Conservation (phyloP, 2,113 vertebrate genomes). For the Heterotis niloticus region DNA sequence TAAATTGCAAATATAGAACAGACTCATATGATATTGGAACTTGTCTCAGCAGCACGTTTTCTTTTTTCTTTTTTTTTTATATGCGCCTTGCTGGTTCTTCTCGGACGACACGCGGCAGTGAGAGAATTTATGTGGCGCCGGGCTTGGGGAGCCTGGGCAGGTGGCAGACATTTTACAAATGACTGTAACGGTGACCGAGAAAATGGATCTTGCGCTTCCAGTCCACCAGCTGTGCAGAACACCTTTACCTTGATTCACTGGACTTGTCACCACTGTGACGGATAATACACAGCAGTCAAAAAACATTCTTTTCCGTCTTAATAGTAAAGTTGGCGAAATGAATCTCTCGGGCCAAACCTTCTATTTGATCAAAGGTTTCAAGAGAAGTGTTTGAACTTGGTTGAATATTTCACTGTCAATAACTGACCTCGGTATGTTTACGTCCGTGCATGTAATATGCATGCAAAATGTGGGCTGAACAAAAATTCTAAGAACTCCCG, state of each 20-base stretch:
- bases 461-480: not conserved
- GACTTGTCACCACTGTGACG: conserved; percentile 79
- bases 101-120: not conserved
- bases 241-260: conserved; percentile 85
- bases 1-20: too few relatives aligned
- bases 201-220: conserved; percentile 76
- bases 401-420: not conserved
- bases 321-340: conserved; percentile 82
- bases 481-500: not conserved
- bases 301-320: conserved; percentile 83
- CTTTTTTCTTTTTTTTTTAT: not conserved
- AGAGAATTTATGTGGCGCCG: not conserved
- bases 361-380: not conserved
- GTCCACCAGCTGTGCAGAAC: conserved; percentile 82
- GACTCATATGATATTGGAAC: too few relatives aligned
- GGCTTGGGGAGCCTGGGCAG: not conserved
- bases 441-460: not conserved
- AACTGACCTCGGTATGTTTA: not conserved
- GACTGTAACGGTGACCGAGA: conserved; percentile 82
- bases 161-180: conserved; percentile 79
- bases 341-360: conserved; percentile 57
- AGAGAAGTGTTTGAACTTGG: not conserved
- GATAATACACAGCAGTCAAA: conserved; percentile 74
- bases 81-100: not conserved
- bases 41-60: too few relatives aligned